Evolutionary conservation across 2,797 vertebrate species (phyloP).

Genomic region (Poecilia velifera): DNA sequence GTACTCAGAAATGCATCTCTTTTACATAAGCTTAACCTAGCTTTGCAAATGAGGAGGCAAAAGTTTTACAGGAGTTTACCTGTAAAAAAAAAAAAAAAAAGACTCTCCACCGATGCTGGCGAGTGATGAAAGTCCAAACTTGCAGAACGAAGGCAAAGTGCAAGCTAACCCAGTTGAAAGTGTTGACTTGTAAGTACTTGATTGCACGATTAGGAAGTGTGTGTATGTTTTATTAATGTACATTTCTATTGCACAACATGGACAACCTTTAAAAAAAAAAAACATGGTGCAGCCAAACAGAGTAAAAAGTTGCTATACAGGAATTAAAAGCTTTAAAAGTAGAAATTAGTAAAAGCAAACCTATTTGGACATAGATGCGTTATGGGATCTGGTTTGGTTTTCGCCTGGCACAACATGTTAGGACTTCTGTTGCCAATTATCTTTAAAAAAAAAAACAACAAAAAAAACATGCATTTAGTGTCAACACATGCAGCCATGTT

Average conservation of each 20-base stretch:
- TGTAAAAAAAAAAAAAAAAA: constrained; percentile 21
- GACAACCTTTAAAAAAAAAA: not conserved
- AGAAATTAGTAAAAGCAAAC: not conserved
- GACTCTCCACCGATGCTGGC: constrained; percentile 31
- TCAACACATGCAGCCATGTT: not conserved
- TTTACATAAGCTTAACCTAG: constrained; percentile 86
- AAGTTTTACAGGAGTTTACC: constrained; percentile 64
- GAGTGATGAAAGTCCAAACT: constrained; percentile 63
- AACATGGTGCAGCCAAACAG: not conserved
- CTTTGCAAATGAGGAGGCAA: constrained; percentile 80
- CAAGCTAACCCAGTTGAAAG: constrained; percentile 56
- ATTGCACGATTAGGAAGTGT: constrained; percentile 37
- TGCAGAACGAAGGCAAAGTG: constrained; percentile 45
- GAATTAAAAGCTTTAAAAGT: not conserved
- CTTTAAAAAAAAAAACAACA: not conserved
- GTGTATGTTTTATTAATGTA: constrained; percentile 26
- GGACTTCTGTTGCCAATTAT: not conserved
- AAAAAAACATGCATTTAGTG: not conserved
- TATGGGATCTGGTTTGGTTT: not conserved
- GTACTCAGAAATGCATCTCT: constrained; percentile 76
- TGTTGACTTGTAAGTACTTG: constrained; percentile 41
- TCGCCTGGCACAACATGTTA: not conserved
- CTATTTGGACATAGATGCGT: too few relatives aligned
- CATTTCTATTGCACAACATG: constrained; percentile 7
- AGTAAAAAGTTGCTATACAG: not conserved